Evolutionary conservation across 2,888 invertebrate species (phyloP).

Genomic region (Tricholauxania praeusta): DNA sequence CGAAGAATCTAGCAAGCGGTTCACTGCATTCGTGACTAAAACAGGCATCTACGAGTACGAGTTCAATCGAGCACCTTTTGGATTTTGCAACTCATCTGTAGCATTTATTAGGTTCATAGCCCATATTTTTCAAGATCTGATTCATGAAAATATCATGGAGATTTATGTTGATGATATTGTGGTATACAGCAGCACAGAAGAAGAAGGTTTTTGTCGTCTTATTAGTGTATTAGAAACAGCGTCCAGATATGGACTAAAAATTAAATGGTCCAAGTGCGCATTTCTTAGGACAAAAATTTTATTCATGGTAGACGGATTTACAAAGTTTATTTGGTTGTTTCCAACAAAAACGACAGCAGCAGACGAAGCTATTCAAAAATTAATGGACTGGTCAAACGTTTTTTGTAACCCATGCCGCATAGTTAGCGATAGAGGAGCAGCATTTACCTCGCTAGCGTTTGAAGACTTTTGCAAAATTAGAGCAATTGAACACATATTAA

Average conservation of each 20-base stretch:
- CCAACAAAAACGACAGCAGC: conserved; percentile 13
- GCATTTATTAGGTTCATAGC: conserved; percentile 42
- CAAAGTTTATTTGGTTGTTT: conserved; percentile 37
- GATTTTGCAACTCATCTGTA: conserved; percentile 45
- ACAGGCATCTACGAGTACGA: conserved; percentile 44
- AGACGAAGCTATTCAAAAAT: conserved; percentile 20
- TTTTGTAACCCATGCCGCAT: conserved; percentile 31
- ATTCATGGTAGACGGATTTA: conserved; percentile 41
- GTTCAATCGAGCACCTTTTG: conserved; percentile 47
- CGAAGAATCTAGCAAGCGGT: conserved; percentile 38
- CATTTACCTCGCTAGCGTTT: conserved; percentile 26
- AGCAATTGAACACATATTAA: conserved; percentile 17
- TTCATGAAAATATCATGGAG: conserved; percentile 27
- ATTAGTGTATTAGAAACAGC: not conserved
- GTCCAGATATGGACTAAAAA: not conserved
- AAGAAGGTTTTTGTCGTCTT: conserved; percentile 35
- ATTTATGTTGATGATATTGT: conserved; percentile 46
- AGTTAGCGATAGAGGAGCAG: conserved; percentile 34
- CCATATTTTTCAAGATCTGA: conserved; percentile 37
- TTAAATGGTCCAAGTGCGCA: conserved; percentile 44
- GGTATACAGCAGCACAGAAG: conserved; percentile 38
- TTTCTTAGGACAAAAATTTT: conserved; percentile 38
- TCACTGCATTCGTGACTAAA: conserved; percentile 39
- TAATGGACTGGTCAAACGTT: conserved; percentile 5
- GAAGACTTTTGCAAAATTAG: conserved; percentile 1